These are phyloP conservation scores for Sepioteuthis lessoniana DNA, from an alignment of 2,888 invertebrate species.

Conservation along the genomic window DNA sequence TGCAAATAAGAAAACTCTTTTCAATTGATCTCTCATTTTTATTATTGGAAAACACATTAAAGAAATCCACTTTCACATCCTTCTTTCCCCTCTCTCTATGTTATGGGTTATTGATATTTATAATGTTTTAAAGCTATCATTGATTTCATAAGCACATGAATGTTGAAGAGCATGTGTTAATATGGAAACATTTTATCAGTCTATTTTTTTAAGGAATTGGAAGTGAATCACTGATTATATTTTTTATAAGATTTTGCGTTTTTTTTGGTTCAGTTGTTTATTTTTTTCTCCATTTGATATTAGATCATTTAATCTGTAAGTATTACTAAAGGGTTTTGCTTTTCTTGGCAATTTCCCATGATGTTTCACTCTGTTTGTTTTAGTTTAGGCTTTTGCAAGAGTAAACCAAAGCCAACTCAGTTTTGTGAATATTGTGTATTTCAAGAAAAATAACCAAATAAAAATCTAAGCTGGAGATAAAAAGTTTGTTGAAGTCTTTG, in stretches of 20 bases:
- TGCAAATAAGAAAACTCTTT: background rate
- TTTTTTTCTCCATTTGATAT: background rate
- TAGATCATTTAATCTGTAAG: background rate
- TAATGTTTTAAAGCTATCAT: constrained; percentile 20
- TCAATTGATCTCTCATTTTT: background rate
- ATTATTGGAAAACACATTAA: background rate
- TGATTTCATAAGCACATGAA: background rate
- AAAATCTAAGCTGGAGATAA: background rate
- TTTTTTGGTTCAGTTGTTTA: background rate
- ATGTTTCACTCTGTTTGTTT: background rate
- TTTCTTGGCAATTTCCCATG: background rate
- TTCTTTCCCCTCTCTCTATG: background rate
- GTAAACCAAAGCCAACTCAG: background rate
- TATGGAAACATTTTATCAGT: background rate
- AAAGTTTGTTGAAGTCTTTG: background rate
- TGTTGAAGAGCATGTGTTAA: background rate
- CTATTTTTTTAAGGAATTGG: background rate
- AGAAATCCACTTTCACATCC: background rate
- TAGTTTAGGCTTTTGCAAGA: background rate
- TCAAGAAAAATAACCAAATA: background rate
- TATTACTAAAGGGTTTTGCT: background rate
- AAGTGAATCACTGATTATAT: background rate
- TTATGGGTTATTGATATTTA: background rate
- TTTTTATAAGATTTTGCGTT: background rate
- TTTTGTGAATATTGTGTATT: constrained; percentile 4